Evolutionary conservation across 2,113 vertebrate species (phyloP).

Genomic region (Malurus cyaneus): DNA sequence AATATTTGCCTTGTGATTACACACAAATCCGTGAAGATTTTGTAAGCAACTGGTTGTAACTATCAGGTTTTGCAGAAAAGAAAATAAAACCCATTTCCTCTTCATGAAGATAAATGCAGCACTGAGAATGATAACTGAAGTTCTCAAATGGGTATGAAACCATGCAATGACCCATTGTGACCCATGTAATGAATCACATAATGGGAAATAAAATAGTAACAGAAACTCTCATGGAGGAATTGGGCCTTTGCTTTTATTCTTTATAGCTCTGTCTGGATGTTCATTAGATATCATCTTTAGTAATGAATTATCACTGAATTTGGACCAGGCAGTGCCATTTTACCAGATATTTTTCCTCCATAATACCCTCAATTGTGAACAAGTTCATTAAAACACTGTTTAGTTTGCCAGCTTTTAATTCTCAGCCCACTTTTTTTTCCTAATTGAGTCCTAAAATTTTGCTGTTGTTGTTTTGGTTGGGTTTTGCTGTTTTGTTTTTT

Average conservation of each 20-base stretch:
- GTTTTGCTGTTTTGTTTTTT: no score
- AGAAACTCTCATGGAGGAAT: conserved; percentile 6
- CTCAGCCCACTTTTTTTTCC: not conserved
- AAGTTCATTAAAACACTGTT: conserved; percentile 19
- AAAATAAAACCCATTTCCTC: conserved; percentile 16
- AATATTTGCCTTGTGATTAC: conserved; percentile 13
- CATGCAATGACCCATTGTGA: not conserved
- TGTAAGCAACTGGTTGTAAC: not conserved
- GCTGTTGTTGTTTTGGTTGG: not conserved
- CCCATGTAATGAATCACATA: not conserved
- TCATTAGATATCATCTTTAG: conserved; percentile 43
- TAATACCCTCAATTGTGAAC: not conserved
- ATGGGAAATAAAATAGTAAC: conserved; percentile 30
- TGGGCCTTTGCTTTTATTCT: not conserved
- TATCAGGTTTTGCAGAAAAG: conserved; percentile 27
- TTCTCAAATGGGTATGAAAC: conserved; percentile 50
- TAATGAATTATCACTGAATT: conserved; percentile 57
- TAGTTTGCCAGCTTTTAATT: not conserved
- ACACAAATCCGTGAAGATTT: conserved; percentile 31
- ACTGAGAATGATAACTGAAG: conserved; percentile 41
- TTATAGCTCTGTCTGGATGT: not conserved
- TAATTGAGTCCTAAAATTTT: not conserved
- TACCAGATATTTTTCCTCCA: conserved; percentile 23
- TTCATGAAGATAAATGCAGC: not conserved
- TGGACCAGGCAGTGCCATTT: conserved; percentile 22